Base-by-base conservation (phyloP, 2,888 invertebrate species). In the Monoplex corrugatus region DNA sequence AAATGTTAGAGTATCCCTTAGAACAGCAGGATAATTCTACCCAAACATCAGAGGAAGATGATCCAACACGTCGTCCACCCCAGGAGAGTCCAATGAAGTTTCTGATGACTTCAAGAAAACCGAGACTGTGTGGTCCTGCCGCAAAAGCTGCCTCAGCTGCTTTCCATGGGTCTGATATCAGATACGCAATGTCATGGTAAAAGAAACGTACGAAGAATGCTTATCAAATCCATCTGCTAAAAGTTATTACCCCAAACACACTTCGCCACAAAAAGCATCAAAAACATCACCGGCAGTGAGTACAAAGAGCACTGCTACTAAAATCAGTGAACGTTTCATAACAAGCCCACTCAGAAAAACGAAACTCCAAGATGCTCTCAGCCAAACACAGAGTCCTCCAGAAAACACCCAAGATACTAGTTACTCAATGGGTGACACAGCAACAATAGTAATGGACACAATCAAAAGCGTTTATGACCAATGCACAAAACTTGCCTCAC, bases 401-500 rank as follows among this genome's bases (percentile, higher is more conserved):
- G 23, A 10, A 23, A 80, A n/a, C 40, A 40, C 38, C 8, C 13
- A 28, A 5, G 78, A 80, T 23, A 43, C 78, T 0, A 5, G 16
- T 32, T n/a, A 83, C 2, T 83, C 82, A 32, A 45, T 45, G 45
- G 45, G 82, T 16, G 82, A 45, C 45, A 32, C 82, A 2, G 82
- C 45, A 32, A 43, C 44, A 3, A 16, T 83, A 2, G 45, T 32
- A 23, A 45, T 83, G 32, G 43, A 45, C 82, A 83, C 82, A 32
- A 83, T 83, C 45, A 83, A 83, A 45, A 45, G 28, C 0, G 82
- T 83, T 3, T 83, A 83, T 83, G 82, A 45, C 45, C 40, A 45
- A n/a, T 83, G 82, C 45, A 32, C 45, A 43, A 45, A 32, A n/a
- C 13, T 32, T 13, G 16, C 10, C 32, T 45, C 45, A 19, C 5